Evolutionary conservation across 2,888 invertebrate species (phyloP).

Genomic region (Drosophila atripex): DNA sequence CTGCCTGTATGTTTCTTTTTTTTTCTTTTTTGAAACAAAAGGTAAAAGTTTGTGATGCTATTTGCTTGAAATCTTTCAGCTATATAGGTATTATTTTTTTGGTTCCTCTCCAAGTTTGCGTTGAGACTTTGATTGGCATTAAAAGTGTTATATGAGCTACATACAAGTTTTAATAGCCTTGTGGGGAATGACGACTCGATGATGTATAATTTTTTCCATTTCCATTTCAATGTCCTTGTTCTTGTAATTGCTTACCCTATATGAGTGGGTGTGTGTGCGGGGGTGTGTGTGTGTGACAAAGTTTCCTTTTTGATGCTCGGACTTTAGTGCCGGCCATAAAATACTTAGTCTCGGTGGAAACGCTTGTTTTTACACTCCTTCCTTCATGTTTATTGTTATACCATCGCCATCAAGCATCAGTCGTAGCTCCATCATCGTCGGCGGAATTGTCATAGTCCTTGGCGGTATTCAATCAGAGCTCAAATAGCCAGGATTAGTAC

Average conservation of each 20-base stretch:
- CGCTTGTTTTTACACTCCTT: conserved; percentile 64
- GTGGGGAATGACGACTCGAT: conserved; percentile 42
- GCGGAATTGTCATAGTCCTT: conserved; percentile 40
- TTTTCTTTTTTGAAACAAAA: conserved; percentile 58
- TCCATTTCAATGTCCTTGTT: conserved; percentile 35
- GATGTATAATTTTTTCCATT: conserved; percentile 43
- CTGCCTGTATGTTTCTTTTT: conserved; percentile 19
- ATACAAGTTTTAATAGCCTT: conserved; percentile 67
- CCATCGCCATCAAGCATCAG: conserved; percentile 54
- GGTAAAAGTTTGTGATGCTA: conserved; percentile 56
- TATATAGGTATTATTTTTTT: conserved; percentile 8
- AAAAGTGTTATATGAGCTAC: conserved; percentile 67
- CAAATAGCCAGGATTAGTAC: conserved; percentile 49
- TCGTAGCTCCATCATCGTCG: conserved; percentile 42
- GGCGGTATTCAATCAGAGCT: conserved; percentile 53
- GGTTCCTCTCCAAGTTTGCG: conserved; percentile 35
- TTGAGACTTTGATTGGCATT: conserved; percentile 66
- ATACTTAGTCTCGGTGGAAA: conserved; percentile 55
- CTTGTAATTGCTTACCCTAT: conserved; percentile 54
- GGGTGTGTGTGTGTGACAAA: conserved; percentile 56
- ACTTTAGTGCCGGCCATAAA: conserved; percentile 63
- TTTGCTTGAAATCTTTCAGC: conserved; percentile 33
- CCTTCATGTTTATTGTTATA: conserved; percentile 66
- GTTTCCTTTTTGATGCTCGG: conserved; percentile 60
- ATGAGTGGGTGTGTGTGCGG: neutral